Conservation (phyloP, 2,888 invertebrate genomes). For the Leptinotarsa peninsularis region DNA sequence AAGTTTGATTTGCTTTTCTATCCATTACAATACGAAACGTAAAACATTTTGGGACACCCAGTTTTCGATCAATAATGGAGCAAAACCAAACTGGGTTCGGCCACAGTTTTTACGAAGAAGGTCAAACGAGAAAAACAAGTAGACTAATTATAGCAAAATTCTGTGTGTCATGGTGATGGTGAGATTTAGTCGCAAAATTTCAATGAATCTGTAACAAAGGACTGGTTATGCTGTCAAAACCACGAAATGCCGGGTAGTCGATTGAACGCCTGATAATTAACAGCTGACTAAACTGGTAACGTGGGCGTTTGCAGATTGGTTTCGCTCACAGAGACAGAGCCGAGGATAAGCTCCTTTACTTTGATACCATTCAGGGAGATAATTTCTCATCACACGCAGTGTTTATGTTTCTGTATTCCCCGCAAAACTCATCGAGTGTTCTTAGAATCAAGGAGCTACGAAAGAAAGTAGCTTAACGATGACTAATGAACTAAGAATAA, state of each 20-base stretch:
- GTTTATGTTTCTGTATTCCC: too few species aligned
- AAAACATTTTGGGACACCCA: not conserved
- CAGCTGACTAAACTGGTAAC: slow-evolving; percentile 11
- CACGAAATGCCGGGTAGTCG: not conserved
- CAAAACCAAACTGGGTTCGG: slow-evolving; percentile 4
- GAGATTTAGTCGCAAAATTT: not conserved
- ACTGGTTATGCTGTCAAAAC: not conserved
- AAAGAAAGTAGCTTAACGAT: too few species aligned
- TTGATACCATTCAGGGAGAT: not conserved
- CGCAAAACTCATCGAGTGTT: too few species aligned
- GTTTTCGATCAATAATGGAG: not conserved
- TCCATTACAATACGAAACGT: too few species aligned
- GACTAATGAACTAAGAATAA: too few species aligned
- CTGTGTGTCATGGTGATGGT: not conserved
- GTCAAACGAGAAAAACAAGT: not conserved
- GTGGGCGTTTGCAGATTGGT: not conserved
- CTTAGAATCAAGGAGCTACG: too few species aligned
- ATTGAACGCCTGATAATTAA: slow-evolving; percentile 6
- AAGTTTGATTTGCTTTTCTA: too few species aligned
- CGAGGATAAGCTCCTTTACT: not conserved
- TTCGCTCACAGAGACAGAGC: not conserved
- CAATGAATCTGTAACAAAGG: slow-evolving; percentile 2
- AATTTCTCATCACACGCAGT: too few species aligned
- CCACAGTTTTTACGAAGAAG: slow-evolving; percentile 1
- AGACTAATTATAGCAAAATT: slow-evolving; percentile 5